Conservation (phyloP, 2,888 invertebrate species). For the Gibbula magus region DNA sequence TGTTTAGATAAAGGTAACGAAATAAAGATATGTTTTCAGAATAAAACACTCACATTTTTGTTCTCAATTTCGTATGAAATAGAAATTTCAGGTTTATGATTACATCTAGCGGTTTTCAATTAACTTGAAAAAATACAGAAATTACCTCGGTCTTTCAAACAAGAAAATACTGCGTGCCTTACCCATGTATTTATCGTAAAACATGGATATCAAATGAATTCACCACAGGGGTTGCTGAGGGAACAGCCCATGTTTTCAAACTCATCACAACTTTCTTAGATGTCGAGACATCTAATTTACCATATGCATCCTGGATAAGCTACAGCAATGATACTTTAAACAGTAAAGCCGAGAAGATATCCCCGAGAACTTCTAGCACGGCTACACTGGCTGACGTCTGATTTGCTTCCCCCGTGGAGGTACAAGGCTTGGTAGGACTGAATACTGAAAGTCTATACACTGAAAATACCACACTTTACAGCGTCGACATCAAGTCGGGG, state of each 20-base stretch:
- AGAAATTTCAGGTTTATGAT: background rate
- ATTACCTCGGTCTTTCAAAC: background rate
- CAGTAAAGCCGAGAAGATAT: background rate
- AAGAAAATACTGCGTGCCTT: background rate
- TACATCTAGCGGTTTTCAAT: background rate
- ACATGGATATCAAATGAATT: slow-evolving; percentile 12
- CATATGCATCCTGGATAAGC: background rate
- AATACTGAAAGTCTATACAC: too few species aligned
- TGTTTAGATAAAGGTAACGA: too few species aligned
- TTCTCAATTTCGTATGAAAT: background rate
- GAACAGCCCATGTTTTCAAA: background rate
- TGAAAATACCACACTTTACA: background rate
- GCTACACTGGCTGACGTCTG: background rate
- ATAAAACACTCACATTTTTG: too few species aligned
- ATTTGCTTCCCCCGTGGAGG: too few species aligned
- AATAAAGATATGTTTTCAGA: too few species aligned
- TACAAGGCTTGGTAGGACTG: too few species aligned
- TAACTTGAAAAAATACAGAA: background rate
- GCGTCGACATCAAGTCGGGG: slow-evolving; percentile 11
- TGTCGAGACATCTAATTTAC: slow-evolving; percentile 6
- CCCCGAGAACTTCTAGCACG: background rate
- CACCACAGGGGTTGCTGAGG: background rate
- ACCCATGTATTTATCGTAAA: background rate
- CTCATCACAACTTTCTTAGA: background rate
- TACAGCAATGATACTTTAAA: slow-evolving; percentile 9